Percentiles rank a stretch among this genome's conserved stretches.
phyloP scores from a whole-genome alignment of 1,140 invertebrate species.

The Pentalonia nigronervosa region DNA sequence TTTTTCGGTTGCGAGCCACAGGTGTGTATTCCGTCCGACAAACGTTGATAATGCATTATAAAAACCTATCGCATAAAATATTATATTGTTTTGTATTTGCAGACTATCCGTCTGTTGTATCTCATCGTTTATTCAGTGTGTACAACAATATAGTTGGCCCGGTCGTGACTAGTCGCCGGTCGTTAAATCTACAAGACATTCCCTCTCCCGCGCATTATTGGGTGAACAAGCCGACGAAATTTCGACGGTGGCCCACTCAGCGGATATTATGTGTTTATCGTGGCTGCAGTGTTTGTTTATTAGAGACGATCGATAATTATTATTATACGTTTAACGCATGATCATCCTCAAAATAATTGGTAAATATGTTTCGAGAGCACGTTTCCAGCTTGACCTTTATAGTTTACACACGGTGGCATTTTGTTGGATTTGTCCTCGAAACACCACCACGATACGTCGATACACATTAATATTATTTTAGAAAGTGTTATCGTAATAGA shows the following conservation, averaged over 20 bases:
- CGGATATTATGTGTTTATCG: neutral
- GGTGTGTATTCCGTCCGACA: neutral
- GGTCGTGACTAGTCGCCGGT: neutral
- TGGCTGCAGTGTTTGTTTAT: neutral
- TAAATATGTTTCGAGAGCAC: slow-evolving; percentile 2
- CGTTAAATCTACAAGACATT: neutral
- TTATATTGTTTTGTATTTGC: neutral
- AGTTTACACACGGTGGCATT: neutral
- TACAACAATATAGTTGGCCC: neutral
- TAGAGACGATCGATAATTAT: neutral
- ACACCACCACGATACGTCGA: neutral
- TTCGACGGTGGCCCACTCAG: neutral
- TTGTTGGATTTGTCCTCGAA: neutral
- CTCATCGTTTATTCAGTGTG: neutral
- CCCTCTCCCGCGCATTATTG: neutral
- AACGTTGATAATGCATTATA: neutral
- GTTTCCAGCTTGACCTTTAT: neutral
- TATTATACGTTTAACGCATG: neutral
- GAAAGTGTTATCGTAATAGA: neutral
- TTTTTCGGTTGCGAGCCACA: neutral
- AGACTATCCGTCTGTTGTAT: neutral
- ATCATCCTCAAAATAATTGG: neutral
- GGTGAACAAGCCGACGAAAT: neutral
- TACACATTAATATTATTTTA: neutral
- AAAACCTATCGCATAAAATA: neutral